phyloP scores from a whole-genome alignment of 2,888 invertebrate genomes.

The Xanthorhoe designata region DNA sequence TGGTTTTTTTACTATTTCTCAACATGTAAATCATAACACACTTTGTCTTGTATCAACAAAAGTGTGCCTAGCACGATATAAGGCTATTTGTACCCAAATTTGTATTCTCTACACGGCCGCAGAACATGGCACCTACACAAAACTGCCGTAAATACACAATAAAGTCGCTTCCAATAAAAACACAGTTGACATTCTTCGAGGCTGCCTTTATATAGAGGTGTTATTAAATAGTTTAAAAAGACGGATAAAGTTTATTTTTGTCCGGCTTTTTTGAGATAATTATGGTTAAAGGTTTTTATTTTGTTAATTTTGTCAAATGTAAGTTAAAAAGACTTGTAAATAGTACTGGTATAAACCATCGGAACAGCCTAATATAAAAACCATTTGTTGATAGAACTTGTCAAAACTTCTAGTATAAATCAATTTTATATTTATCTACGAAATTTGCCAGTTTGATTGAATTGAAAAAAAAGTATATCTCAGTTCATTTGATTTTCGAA shows the following conservation, averaged over 20 bases:
- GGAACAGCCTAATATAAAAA: no score
- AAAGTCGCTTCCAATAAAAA: constrained; percentile 48
- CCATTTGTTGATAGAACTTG: no score
- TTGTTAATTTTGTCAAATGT: background rate
- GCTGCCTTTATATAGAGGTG: constrained; percentile 52
- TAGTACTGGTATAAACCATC: no score
- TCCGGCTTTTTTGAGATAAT: background rate
- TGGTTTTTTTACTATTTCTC: background rate
- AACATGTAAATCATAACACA: background rate
- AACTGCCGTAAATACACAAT: constrained; percentile 34
- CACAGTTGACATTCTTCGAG: constrained; percentile 52
- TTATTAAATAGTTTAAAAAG: background rate
- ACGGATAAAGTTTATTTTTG: constrained; percentile 6
- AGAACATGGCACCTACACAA: constrained; percentile 15
- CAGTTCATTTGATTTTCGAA: background rate
- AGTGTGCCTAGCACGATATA: constrained; percentile 15
- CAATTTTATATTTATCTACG: no score
- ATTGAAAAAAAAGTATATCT: no score
- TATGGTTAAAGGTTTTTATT: background rate
- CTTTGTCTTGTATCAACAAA: background rate
- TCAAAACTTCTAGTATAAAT: no score
- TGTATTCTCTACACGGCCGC: constrained; percentile 23
- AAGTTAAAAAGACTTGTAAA: background rate
- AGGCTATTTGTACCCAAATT: constrained; percentile 22
- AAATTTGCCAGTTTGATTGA: no score